Conservation (phyloP, 2,888 invertebrate species). For the Athripsodes cinereus region DNA sequence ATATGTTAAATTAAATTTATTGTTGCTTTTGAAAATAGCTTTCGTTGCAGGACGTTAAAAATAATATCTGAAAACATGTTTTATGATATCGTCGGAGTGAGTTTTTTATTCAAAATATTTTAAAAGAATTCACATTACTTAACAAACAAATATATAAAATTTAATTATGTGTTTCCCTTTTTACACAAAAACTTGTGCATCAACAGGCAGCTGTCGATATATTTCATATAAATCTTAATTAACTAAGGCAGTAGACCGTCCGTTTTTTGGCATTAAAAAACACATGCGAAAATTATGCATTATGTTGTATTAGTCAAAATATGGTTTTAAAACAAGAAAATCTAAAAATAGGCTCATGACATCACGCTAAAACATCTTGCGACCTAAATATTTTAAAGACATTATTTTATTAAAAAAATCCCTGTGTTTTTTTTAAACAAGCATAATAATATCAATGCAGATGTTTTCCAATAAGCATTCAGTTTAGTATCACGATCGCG, state of each 20-base stretch:
- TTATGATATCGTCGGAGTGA: too few species aligned
- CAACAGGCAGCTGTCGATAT: slow-evolving; percentile 8
- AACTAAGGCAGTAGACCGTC: slow-evolving; percentile 1
- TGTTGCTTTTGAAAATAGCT: too few species aligned
- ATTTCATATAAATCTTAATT: slow-evolving; percentile 18
- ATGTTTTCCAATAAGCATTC: slow-evolving; percentile 11
- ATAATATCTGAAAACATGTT: too few species aligned
- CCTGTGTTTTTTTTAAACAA: neutral
- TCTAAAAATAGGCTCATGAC: slow-evolving; percentile 20
- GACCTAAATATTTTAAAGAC: slow-evolving; percentile 20
- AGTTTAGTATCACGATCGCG: slow-evolving; percentile 13
- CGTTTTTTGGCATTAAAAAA: slow-evolving; percentile 7
- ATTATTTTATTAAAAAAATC: slow-evolving; percentile 11
- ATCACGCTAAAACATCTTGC: slow-evolving; percentile 25
- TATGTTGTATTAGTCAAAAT: too few species aligned
- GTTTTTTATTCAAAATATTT: too few species aligned
- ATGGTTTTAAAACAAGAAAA: neutral
- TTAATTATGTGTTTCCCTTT: neutral
- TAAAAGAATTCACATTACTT: too few species aligned
- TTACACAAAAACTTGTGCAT: neutral
- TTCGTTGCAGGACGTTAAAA: too few species aligned
- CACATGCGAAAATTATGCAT: slow-evolving; percentile 1
- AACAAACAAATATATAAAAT: too few species aligned
- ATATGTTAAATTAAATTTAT: too few species aligned
- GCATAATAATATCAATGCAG: slow-evolving; percentile 17